Base-by-base conservation (phyloP, 2,888 invertebrate genomes). In the Ametastegia equiseti region DNA sequence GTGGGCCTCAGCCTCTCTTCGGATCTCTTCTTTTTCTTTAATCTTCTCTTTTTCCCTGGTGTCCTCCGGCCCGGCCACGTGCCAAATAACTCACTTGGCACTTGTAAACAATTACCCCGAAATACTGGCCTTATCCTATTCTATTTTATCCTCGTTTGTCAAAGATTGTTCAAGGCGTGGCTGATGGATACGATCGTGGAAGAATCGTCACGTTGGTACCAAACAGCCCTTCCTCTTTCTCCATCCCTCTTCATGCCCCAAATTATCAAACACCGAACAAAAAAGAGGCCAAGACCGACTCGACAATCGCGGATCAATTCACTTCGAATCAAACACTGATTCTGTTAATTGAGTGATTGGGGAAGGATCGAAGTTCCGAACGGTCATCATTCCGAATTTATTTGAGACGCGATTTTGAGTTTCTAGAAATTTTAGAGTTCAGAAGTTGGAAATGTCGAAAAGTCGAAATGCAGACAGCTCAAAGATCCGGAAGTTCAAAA, bases 61-160 rank as follows among this genome's bases (percentile, higher is more conserved):
- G 60, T 67, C 80, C 50, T 9, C 33, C 39, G 19, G 42, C 57
- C 42, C 73, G 90, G 90, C 87, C 86, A 85, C 86, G 86, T 87
- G 88, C 90, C 90, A 90, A 90, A 90, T 89, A 88, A 89, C 88
- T 89, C 89, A 87, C 88, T 90, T 90, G 90, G 90, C 90, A 89
- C 89, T 88, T 89, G 89, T 90, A 89, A 90, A 90, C 90, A 90
- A 90, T 90, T 87, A 57, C 60, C 27, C 87, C 83, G 84, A 87
- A 88, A n/a, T n/a, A 87, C 86, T 87, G 87, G 85, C 86, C 87
- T 87, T 89, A 89, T 89, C 88, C 85, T 86, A 86, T 87, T 86
- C 86, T 86, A 86, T 87, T 83, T 86, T 83, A 84, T 82, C 81
- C 84, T 83, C 86, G 82, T 84, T 80, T 84, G 84, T 84, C 83